phyloP scores from a whole-genome alignment of 2,888 invertebrate species.

The Spodoptera exigua region DNA sequence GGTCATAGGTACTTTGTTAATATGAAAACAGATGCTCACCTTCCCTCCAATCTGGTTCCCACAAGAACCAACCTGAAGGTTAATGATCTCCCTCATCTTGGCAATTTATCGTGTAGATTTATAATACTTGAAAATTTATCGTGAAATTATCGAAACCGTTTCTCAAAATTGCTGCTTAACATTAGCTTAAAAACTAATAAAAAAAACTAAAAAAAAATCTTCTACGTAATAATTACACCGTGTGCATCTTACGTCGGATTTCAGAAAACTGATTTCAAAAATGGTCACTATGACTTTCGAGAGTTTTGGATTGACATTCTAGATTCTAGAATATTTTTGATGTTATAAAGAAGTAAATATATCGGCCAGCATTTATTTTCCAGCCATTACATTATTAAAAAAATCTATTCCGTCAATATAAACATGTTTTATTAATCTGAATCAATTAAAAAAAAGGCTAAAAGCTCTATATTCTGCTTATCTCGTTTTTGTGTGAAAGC shows the following conservation, averaged over 20 bases:
- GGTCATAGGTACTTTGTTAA: too few relatives aligned
- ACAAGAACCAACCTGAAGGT: conserved; percentile 93
- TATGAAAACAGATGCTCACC: conserved; percentile 81
- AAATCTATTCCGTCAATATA: too few relatives aligned
- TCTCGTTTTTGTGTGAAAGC: background rate
- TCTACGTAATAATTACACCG: conserved; percentile 68
- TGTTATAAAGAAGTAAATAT: conserved; percentile 21
- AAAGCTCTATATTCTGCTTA: background rate
- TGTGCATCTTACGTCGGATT: conserved; percentile 80
- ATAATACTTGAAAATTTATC: conserved; percentile 80
- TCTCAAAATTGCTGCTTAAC: conserved; percentile 78
- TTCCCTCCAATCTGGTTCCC: conserved; percentile 88
- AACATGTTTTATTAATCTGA: too few relatives aligned
- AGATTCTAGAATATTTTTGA: conserved; percentile 67
- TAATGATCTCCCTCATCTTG: conserved; percentile 94
- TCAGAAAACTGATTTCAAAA: conserved; percentile 69
- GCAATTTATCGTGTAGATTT: conserved; percentile 68
- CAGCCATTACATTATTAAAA: conserved; percentile 1
- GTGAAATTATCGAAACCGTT: conserved; percentile 68
- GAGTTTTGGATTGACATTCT: conserved; percentile 64
- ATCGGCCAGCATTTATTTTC: conserved; percentile 30
- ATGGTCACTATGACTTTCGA: conserved; percentile 10
- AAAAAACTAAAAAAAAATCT: conserved; percentile 71
- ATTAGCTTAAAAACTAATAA: conserved; percentile 84
- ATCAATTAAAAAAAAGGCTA: background rate